Evolutionary conservation across 2,113 vertebrate genomes (phyloP), one percentile per base, ranked within the genome.

Genomic region (Gymnorhina tibicen): DNA sequence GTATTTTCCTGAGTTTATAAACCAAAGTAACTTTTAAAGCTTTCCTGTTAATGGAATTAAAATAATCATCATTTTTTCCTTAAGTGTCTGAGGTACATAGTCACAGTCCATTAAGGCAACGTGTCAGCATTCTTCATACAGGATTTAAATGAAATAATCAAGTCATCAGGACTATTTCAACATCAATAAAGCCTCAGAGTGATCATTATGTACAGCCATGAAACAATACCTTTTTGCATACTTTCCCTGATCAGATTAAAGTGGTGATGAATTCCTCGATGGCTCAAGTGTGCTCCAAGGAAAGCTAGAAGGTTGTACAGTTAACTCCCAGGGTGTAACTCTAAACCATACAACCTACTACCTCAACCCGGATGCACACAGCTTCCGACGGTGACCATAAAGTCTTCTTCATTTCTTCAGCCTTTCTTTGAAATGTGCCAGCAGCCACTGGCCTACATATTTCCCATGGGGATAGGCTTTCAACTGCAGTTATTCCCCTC

Each of bases 331-430:
- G 98, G 99, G 98, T 99, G 98, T 99, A 98, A 99, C 99, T 99
- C 99, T 99, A 99, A 99, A 99, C 99, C 99, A 99, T 99, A 99
- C 99, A 99, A 99, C 99, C 99, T 99, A 99, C 99, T 99, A 99
- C 99, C 99, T 99, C 99, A 99, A 99, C 99, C 99, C 98, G 99
- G 99, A 99, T 99, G 99, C 99, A 99, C 99, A 99, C 99, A 98
- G 98, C 97, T 98, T 99, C 98, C 97, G 10, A 91, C 94, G 98
- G 77, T 95, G 97, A 97, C 97, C 91, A 91, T 95, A 97, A 97
- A 98, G 69, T 98, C 98, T 94, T 98, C 98, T 98, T 97, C 96
- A 95, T 50, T 96, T 98, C 98, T 98, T 98, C 98, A 97, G 97
- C 94, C 92, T 93, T 93, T 98, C 93, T 97, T 97, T 97, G 96